Conservation (phyloP, 2,113 vertebrate genomes). For the Sakesphorus luctuosus region DNA sequence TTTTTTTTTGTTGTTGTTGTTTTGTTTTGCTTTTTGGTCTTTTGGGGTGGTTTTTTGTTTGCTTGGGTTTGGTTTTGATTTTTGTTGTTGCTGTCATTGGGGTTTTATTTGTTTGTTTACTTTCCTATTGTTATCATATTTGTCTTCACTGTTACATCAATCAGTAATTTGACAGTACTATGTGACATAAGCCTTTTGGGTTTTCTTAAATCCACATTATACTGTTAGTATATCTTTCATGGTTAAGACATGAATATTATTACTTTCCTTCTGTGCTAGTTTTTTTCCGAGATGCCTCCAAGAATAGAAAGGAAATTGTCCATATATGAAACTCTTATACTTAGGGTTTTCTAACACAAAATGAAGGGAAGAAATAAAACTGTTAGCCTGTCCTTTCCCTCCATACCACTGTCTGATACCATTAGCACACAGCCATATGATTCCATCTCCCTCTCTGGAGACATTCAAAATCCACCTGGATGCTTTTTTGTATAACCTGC, state of each 20-base stretch:
- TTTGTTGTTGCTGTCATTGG: not conserved
- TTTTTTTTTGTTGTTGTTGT: not conserved
- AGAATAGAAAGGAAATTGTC: not conserved
- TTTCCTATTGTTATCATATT: not conserved
- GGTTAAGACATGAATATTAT: not conserved
- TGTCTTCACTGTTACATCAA: not conserved
- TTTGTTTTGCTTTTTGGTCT: no score
- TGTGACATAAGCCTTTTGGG: not conserved
- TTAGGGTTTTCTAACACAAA: not conserved
- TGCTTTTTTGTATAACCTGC: not conserved
- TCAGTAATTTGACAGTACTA: not conserved
- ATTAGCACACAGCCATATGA: not conserved
- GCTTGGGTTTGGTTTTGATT: not conserved
- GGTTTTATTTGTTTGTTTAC: not conserved
- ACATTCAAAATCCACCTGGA: not conserved
- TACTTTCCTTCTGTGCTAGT: not conserved
- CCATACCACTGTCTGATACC: not conserved
- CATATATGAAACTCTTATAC: not conserved
- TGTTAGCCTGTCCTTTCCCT: not conserved
- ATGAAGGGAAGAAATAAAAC: not conserved
- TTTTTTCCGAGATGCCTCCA: not conserved
- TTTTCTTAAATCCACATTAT: not conserved
- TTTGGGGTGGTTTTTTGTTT: not conserved
- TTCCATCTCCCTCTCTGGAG: not conserved
- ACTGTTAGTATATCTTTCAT: not conserved